Evolutionary conservation across 2,888 invertebrate species (phyloP).

Genomic region (Drosophila lutescens): DNA sequence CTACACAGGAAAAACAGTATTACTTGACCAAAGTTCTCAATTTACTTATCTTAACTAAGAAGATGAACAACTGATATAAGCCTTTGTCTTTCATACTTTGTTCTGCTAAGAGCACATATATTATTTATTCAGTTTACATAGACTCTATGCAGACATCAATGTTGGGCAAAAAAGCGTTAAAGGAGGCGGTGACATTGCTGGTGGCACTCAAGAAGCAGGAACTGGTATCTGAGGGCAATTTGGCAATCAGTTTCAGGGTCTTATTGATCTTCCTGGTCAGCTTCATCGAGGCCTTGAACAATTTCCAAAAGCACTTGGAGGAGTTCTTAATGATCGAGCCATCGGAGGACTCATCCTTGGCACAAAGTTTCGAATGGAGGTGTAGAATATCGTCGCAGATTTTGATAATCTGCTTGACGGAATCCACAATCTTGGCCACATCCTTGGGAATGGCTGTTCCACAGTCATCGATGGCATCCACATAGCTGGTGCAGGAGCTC

Average conservation of each 20-base stretch:
- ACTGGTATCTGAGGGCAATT: slow-evolving; percentile 54
- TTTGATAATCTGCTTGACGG: slow-evolving; percentile 51
- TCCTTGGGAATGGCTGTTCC: slow-evolving; percentile 60
- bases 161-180: slow-evolving; percentile 48
- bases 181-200: slow-evolving; percentile 33
- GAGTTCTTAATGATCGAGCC: slow-evolving; percentile 10
- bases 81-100: too few species aligned
- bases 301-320: slow-evolving; percentile 26
- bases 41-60: too few species aligned
- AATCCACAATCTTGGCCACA: slow-evolving; percentile 50
- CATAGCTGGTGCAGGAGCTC: slow-evolving; percentile 46
- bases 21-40: too few species aligned
- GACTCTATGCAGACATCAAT: slow-evolving; percentile 40
- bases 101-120: too few species aligned
- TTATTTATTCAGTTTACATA: slow-evolving; percentile 6
- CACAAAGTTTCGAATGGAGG: slow-evolving; percentile 39
- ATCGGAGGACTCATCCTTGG: neutral
- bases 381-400: slow-evolving; percentile 53
- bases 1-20: neutral
- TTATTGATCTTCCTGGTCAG: slow-evolving; percentile 45
- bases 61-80: too few species aligned
- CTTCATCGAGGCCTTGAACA: slow-evolving; percentile 40
- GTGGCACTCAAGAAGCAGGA: slow-evolving; percentile 56
- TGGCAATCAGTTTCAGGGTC: slow-evolving; percentile 50
- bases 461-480: slow-evolving; percentile 58